Percentiles rank a stretch among this genome's conserved stretches.
Evolutionary conservation across 30 jellyfish, hydroid and myxozoan species (phyloP).

Genomic region (Morbakka virulenta): DNA sequence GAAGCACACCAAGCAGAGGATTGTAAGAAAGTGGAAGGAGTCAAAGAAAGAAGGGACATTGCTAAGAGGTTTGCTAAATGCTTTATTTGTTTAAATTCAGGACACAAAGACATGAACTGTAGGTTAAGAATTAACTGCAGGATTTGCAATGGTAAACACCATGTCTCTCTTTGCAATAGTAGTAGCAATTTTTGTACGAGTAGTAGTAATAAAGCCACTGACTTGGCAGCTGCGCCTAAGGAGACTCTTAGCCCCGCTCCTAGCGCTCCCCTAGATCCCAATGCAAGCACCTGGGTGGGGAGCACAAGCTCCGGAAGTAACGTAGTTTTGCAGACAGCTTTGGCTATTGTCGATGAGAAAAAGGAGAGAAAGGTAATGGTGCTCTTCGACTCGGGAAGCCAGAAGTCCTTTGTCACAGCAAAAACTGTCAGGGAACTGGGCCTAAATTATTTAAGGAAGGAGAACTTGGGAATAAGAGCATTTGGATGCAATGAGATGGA

Average conservation of each 20-base stretch:
- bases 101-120: conserved; percentile 7
- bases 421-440: background rate
- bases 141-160: background rate
- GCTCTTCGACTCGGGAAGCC: background rate
- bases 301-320: conserved; percentile 6
- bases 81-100: conserved; percentile 19
- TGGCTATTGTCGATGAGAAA: background rate
- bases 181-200: too few species aligned
- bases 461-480: background rate
- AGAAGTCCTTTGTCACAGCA: background rate
- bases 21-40: conserved; percentile 1
- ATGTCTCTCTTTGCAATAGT: background rate
- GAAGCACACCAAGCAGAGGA: conserved; percentile 19
- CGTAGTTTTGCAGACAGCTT: background rate
- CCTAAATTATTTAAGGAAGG: background rate
- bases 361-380: background rate
- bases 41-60: conserved; percentile 2
- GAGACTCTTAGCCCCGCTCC: conserved; percentile 3
- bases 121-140: background rate
- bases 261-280: background rate
- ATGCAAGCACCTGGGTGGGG: background rate
- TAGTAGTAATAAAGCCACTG: background rate
- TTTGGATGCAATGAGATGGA: background rate
- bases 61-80: conserved; percentile 4
- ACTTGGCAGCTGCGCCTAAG: background rate